Conservation (phyloP, 1,140 invertebrate species). For the Goniozus legneri region DNA sequence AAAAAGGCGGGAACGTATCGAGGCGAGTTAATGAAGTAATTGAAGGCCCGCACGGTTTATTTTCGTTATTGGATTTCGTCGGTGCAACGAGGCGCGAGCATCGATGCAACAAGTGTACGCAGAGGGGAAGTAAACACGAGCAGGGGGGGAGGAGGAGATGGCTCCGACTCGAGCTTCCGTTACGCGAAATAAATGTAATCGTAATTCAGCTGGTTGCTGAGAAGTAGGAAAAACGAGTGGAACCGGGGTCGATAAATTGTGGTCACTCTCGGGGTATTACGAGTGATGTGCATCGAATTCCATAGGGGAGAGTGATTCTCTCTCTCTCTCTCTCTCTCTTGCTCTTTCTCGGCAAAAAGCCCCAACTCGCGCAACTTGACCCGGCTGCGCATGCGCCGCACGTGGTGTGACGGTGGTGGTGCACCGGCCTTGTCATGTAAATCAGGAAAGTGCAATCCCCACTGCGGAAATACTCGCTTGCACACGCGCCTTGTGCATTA, state of each 20-base stretch:
- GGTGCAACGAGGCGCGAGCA: constrained; percentile 16
- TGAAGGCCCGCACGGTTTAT: too few relatives aligned
- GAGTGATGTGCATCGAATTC: constrained; percentile 29
- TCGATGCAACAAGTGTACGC: constrained; percentile 34
- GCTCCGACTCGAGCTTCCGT: neutral
- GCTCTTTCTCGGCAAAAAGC: too few relatives aligned
- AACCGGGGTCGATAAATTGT: too few relatives aligned
- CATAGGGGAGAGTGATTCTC: constrained; percentile 14
- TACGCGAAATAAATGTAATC: too few relatives aligned
- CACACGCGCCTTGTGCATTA: neutral
- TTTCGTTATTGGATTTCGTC: too few relatives aligned
- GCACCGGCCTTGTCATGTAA: constrained; percentile 29
- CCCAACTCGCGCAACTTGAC: neutral
- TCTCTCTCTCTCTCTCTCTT: neutral
- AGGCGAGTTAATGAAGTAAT: too few relatives aligned
- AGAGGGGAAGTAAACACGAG: constrained; percentile 3
- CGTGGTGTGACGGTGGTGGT: constrained; percentile 12
- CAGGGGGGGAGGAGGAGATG: constrained; percentile 1
- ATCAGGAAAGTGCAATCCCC: constrained; percentile 19
- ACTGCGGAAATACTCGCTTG: neutral
- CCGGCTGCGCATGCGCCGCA: neutral
- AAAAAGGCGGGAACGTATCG: too few relatives aligned
- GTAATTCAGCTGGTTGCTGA: too few relatives aligned
- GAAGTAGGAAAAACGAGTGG: too few relatives aligned
- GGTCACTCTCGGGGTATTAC: too few relatives aligned